Percentiles rank a stretch among this genome's conserved stretches.
Conservation (phyloP, 2,797 vertebrate genomes). For the Lepus townsendii region DNA sequence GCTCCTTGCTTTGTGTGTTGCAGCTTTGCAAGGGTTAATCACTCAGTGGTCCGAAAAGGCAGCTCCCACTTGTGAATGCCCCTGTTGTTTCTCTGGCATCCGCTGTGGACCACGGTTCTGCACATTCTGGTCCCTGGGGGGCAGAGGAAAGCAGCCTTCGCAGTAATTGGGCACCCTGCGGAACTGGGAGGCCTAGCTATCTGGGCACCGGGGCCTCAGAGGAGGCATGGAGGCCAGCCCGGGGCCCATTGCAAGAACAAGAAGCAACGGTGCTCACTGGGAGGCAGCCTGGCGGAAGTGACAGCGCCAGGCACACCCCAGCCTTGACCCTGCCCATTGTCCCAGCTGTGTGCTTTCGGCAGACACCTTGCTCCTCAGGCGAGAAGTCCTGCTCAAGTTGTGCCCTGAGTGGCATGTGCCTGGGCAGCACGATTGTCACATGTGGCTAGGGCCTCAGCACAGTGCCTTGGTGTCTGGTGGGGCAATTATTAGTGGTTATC, state of each 20-base stretch:
- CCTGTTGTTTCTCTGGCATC: not conserved
- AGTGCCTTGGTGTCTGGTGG: not conserved
- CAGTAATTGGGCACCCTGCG: not conserved
- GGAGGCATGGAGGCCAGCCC: not conserved
- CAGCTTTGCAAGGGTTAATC: conserved; percentile 33
- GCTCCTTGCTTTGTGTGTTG: not conserved
- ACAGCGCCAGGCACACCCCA: not conserved
- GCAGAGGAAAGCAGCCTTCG: not conserved
- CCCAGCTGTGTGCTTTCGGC: not conserved
- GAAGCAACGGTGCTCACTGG: not conserved
- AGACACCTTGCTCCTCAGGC: not conserved
- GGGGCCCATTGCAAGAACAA: not conserved
- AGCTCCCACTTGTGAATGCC: not conserved
- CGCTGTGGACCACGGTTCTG: not conserved
- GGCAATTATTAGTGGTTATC: conserved; percentile 39
- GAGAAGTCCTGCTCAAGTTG: not conserved
- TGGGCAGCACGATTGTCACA: not conserved
- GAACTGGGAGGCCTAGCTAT: not conserved
- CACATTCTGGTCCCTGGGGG: not conserved
- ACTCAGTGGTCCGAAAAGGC: not conserved
- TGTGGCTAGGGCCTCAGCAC: not conserved
- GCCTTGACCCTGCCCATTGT: not conserved
- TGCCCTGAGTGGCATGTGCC: not conserved
- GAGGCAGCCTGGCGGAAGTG: not conserved
- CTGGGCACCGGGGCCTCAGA: not conserved